These are phyloP conservation scores for Poecilia wingei DNA, from an alignment of 2,797 vertebrate species.

Conservation along the genomic window DNA sequence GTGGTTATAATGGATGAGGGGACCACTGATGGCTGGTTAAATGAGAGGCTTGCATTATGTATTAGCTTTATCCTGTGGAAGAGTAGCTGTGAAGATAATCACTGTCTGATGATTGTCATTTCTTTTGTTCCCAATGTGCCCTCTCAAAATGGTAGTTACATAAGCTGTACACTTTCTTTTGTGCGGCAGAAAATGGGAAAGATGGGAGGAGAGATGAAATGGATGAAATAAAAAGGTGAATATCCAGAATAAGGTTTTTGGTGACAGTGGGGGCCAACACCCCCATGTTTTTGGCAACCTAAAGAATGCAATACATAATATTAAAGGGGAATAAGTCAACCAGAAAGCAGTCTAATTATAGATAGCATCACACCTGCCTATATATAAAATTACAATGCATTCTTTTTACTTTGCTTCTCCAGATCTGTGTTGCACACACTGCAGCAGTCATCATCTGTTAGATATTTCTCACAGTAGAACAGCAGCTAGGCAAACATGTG, in stretches of 20 bases:
- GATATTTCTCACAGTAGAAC: conserved; percentile 57
- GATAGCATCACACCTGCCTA: conserved; percentile 3
- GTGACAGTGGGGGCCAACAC: not conserved
- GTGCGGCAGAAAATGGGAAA: conserved; percentile 20
- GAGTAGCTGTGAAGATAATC: conserved; percentile 58
- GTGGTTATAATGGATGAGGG: conserved; percentile 63
- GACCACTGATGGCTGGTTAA: conserved; percentile 31
- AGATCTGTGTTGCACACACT: conserved; percentile 12
- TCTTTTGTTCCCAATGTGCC: conserved; percentile 57
- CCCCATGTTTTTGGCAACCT: conserved; percentile 1
- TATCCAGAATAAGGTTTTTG: conserved; percentile 9
- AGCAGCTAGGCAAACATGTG: conserved; percentile 55
- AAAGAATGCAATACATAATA: conserved; percentile 18
- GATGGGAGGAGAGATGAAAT: not conserved
- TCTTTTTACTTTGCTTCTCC: conserved; percentile 16
- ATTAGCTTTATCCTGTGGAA: conserved; percentile 64
- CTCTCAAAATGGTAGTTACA: conserved; percentile 49
- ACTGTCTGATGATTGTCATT: conserved; percentile 58
- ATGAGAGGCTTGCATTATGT: conserved; percentile 66
- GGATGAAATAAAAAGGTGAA: not conserved
- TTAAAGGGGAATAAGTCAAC: conserved; percentile 7
- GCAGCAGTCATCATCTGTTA: conserved; percentile 46
- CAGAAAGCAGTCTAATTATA: conserved; percentile 11
- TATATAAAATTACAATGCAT: conserved; percentile 7
- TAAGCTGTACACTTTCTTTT: conserved; percentile 52